Evolutionary conservation across 1,140 invertebrate species (phyloP), one percentile per base, ranked within the genome.

Genomic region (Laupala kohalensis): DNA sequence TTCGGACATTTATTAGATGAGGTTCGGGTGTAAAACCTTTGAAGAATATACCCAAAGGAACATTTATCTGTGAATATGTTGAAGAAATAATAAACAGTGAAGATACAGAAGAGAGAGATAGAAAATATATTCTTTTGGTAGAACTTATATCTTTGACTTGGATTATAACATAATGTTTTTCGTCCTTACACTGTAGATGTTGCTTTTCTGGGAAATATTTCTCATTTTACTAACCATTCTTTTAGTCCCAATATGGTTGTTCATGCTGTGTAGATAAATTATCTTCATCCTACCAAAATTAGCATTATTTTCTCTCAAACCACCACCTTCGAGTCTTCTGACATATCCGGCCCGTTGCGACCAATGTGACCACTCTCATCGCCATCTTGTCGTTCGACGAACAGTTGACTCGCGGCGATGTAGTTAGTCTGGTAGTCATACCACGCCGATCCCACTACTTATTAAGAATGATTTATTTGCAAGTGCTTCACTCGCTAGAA

Each of bases 211-310:
- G 95, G 95, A 12, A 97, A 97, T 81, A 85, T 95, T 0, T 91
- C 94, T 0, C 94, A 96, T 81, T 97, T 97, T 79, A 95, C 97
- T 15, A 98, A 98, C 83, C 95, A 97, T 80, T 96, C 94, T 0
- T 98, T 96, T 82, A 91, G 95, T 77, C 95, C 96, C 0, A 98
- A 98, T 82, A 79, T 96, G 15, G 90, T 87, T 0, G 93, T 97
- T 6, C 96, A 90, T 83, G 91, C 91, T 0, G 93, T 96, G 4
- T 98, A 93, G 92, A 91, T 94, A 25, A 88, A 97, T 78, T 94
- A 92, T 74, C 79, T 95, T 1, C 94, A 98, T 81, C 89, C 91
- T 98, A 27, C 95, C 95, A 0, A 88, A 90, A 76, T 83, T 98
- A 65, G 94, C 93, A 0, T 83, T 98, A 15, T 98, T 97, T 80